Percentiles rank a stretch among this genome's conserved stretches.
These are phyloP conservation scores for Stenoptilia bipunctidactyla DNA, from an alignment of 2,888 invertebrate genomes.

Conservation along the genomic window DNA sequence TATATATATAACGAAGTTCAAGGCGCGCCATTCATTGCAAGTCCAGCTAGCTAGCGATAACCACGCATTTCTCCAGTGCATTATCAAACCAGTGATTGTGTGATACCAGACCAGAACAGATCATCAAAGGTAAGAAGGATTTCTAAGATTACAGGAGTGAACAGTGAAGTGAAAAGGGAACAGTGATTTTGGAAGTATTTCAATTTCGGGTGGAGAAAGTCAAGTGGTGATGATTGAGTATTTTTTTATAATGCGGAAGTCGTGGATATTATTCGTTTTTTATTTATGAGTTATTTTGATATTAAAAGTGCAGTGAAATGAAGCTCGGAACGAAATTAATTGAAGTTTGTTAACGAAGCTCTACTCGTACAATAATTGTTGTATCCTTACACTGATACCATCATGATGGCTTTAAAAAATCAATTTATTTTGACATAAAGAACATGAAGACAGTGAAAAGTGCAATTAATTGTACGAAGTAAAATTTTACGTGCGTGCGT, in stretches of 20 bases:
- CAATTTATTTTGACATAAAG: too few relatives aligned
- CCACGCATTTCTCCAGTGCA: slow-evolving; percentile 64
- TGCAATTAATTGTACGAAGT: too few relatives aligned
- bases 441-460: too few relatives aligned
- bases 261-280: background rate
- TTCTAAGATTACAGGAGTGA: background rate
- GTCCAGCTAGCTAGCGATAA: slow-evolving; percentile 54
- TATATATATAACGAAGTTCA: slow-evolving; percentile 89
- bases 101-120: slow-evolving; percentile 40
- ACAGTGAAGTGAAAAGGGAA: background rate
- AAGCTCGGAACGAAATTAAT: too few relatives aligned
- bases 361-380: too few relatives aligned
- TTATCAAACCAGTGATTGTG: slow-evolving; percentile 52
- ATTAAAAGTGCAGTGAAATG: too few relatives aligned
- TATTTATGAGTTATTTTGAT: too few relatives aligned
- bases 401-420: too few relatives aligned
- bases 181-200: background rate
- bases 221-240: background rate
- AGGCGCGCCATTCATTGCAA: slow-evolving; percentile 78
- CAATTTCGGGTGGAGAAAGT: background rate
- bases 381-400: too few relatives aligned
- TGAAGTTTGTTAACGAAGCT: too few relatives aligned
- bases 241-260: slow-evolving; percentile 1
- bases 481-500: too few relatives aligned
- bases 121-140: slow-evolving; percentile 50